Conservation (phyloP, 2,797 vertebrate species). For the Chelmon rostratus region DNA sequence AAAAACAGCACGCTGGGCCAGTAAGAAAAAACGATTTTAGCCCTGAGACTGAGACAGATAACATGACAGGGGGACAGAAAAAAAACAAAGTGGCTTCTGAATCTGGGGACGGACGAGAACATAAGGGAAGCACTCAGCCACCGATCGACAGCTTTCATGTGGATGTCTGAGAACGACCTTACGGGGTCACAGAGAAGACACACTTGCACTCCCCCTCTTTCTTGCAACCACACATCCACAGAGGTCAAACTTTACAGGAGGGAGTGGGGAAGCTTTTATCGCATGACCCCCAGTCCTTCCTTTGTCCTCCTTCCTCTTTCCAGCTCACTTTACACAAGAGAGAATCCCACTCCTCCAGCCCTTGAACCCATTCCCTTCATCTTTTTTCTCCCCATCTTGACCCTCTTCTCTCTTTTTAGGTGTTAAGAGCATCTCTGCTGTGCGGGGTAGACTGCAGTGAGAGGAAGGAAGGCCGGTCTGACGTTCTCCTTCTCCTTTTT, state of each 20-base stretch:
- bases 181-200: slow-evolving; percentile 30
- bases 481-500: slow-evolving; percentile 10
- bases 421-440: slow-evolving; percentile 32
- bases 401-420: slow-evolving; percentile 19
- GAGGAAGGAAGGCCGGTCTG: neutral
- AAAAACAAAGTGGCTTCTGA: slow-evolving; percentile 18
- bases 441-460: neutral
- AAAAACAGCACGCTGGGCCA: slow-evolving; percentile 2
- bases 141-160: slow-evolving; percentile 45
- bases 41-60: neutral
- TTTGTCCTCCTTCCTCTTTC: slow-evolving; percentile 24
- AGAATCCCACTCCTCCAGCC: slow-evolving; percentile 28
- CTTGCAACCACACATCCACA: slow-evolving; percentile 27
- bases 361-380: neutral
- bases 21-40: neutral
- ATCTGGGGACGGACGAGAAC: slow-evolving; percentile 16
- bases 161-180: slow-evolving; percentile 20
- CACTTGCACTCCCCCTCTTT: slow-evolving; percentile 9
- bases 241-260: slow-evolving; percentile 46
- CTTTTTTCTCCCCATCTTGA: slow-evolving; percentile 36
- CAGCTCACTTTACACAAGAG: slow-evolving; percentile 32
- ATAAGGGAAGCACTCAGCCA: neutral
- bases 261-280: neutral
- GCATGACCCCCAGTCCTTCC: slow-evolving; percentile 19
- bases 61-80: neutral